Base-by-base conservation (phyloP, 2,113 vertebrate species). In the Pseudolaguvia tuberculata region DNA sequence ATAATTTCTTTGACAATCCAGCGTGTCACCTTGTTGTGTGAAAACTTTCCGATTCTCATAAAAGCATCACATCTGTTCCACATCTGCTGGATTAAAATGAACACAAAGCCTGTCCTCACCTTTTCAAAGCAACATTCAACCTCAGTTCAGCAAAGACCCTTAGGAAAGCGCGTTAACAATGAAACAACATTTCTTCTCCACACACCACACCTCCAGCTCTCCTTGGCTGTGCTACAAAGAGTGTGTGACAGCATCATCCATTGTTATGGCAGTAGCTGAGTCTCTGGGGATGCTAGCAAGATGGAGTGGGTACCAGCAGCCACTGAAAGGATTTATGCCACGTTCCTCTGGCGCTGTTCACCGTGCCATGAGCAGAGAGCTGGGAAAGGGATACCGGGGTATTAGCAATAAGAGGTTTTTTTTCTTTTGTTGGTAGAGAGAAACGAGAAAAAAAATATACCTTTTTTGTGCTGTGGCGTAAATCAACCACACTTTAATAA, bases 261-360 rank as follows among this genome's bases (percentile, higher is more conserved):
- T 75, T 75, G 66, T 79, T 63, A 56, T 75, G 66, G 72, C 72
- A 75, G 78, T 57, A 70, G 35, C 42, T 18, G 29, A 48, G 31
- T 73, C 72, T 70, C 78, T 12, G 17, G 78, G 72, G 78, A 79
- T 21, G 45, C 77, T 42, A 17, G 62, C 51, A 73, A 73, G 77
- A 73, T 66, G 21, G 53, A 78, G 70, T 68, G 63, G 77, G 62
- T 63, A 59, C 70, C 42, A 50, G 45, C 23, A 31, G 62, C 77
- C 77, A 78, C 77, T 20, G 56, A 73, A 63, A 71, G 77, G 77
- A 78, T 73, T 73, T 75, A 75, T 75, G 25, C 73, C 58, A 74
- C 11, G 23, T 27, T 74, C 35, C 61, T 65, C 68, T 59, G 35
- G 35, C 15, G 9, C 42, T 63, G 12, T 48, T 58, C 56, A 51